Evolutionary conservation across 2,888 invertebrate species (phyloP), one percentile per base, ranked within the genome.

Genomic region (Ophioninae sp.): DNA sequence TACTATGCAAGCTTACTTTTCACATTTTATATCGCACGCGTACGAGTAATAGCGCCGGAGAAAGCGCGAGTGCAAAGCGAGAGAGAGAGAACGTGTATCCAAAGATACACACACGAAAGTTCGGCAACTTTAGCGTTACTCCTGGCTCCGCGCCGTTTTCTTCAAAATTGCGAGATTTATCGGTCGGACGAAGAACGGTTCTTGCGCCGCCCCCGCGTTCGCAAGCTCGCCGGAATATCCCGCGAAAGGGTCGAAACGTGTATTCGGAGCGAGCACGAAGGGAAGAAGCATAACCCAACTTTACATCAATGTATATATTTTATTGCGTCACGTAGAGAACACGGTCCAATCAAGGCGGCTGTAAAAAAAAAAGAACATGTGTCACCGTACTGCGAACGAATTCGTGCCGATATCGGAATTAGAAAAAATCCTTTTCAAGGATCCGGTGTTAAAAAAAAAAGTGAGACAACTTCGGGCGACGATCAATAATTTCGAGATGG

Each of bases 131-230:
- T 65, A 37, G 61, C 75, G 65, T 65, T 75, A 10, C 65, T 76
- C 23, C 68, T 30, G 59, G 59, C 59, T n/a, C 30, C 37, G 61
- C 17, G 51, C 13, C 37, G 67, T 5, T 77, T 77, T 77, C 58
- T 68, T 61, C 68, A 68, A 77, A 77, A 77, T 77, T 68, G 68
- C 61, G 61, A 77, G 77, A 77, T 77, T 77, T 77, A 77, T 77
- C 68, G 77, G 68, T 77, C 68, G 77, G 61, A 69, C 77, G 59
- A 8, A 65, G 56, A 17, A 56, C 39, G 68, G 44, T 30, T 77
- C 51, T 77, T 63, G 61, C 51, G 68, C 68, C 44, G 68, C 68
- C 44, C 30, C n/a, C 17, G 6, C 30, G 13, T 51, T 17, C n/a
- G 30, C 68, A 20, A 23, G 30, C 68, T 37, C 44, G 68, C 30